Evolutionary conservation across 1,140 invertebrate species (phyloP), one percentile per base, ranked within the genome.

Genomic region (Asobara japonica): DNA sequence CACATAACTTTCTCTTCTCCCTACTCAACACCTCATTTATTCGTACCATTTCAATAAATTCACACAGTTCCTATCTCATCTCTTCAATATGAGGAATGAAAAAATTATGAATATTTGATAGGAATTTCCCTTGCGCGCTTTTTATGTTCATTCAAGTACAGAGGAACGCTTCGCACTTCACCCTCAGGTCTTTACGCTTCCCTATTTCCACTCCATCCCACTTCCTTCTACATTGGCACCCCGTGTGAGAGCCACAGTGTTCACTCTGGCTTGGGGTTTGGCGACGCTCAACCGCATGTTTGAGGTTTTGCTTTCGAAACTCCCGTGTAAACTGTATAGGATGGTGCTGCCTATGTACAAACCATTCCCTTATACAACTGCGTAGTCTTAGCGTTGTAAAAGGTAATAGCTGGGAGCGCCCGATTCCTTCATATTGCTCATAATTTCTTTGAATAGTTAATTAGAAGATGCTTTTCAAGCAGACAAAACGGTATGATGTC

Each of bases 191-290:
- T 80, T 84, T 83, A 81, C 79, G 77, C 83, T 75, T 78, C 72
- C 76, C 41, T 3, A 45, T 2, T 16, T 2, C 18, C n/a, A 1
- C 41, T 45, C 41, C 41, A 45, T 45, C 41, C 13, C 2, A 25
- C 22, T 67, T 65, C 41, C 20, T 25, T 56, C 30, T 62, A 60
- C 48, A 20, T 45, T 67, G 18, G 27, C 66, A 69, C 67, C 16
- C 67, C 33, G 31, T 65, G 27, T 51, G 66, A 45, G 10, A 69
- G 51, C 79, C 80, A 79, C 82, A 80, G 79, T 84, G 79, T 86
- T 86, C 80, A 82, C 84, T 86, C 82, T 85, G 84, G 86, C 86
- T 85, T 85, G 80, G 78, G 82, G 79, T 85, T 84, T 83, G 80
- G 81, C 80, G 78, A 80, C 80, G 78, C 77, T 80, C 85, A 87